Evolutionary conservation across 1,140 invertebrate species (phyloP).

Genomic region (Asobara japonica): DNA sequence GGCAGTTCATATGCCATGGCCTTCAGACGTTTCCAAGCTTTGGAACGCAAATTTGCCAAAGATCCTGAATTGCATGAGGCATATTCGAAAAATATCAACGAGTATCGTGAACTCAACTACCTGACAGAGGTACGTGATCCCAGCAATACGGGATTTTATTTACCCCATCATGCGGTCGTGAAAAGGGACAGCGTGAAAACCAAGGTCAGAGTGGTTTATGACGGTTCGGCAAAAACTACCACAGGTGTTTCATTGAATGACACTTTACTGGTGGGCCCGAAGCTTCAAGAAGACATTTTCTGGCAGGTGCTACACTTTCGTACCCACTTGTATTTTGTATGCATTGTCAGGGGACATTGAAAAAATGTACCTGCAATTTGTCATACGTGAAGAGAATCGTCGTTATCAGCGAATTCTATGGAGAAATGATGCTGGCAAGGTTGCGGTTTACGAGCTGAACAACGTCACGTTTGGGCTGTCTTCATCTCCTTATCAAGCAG

Average conservation of each 20-base stretch:
- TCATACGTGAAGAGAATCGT: slow-evolving; percentile 43
- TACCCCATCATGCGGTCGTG: slow-evolving; percentile 50
- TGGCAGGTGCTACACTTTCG: slow-evolving; percentile 48
- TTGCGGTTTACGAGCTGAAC: slow-evolving; percentile 37
- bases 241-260: slow-evolving; percentile 46
- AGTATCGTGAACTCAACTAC: slow-evolving; percentile 43
- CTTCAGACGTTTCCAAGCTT: slow-evolving; percentile 32
- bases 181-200: slow-evolving; percentile 39
- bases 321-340: slow-evolving; percentile 38
- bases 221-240: slow-evolving; percentile 39
- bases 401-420: slow-evolving; percentile 55
- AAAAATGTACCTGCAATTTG: slow-evolving; percentile 59
- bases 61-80: slow-evolving; percentile 29
- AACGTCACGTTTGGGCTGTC: slow-evolving; percentile 57
- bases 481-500: slow-evolving; percentile 50
- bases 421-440: slow-evolving; percentile 37
- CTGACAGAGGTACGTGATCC: slow-evolving; percentile 22
- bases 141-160: slow-evolving; percentile 33
- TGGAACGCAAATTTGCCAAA: slow-evolving; percentile 38
- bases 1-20: slow-evolving; percentile 36
- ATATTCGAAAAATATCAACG: slow-evolving; percentile 45
- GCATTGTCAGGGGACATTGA: slow-evolving; percentile 54
- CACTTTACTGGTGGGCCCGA: slow-evolving; percentile 41
- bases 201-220: slow-evolving; percentile 45
- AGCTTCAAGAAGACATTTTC: slow-evolving; percentile 49